phyloP scores from a whole-genome alignment of 2,797 vertebrate species.

The Myripristis jacobus region DNA sequence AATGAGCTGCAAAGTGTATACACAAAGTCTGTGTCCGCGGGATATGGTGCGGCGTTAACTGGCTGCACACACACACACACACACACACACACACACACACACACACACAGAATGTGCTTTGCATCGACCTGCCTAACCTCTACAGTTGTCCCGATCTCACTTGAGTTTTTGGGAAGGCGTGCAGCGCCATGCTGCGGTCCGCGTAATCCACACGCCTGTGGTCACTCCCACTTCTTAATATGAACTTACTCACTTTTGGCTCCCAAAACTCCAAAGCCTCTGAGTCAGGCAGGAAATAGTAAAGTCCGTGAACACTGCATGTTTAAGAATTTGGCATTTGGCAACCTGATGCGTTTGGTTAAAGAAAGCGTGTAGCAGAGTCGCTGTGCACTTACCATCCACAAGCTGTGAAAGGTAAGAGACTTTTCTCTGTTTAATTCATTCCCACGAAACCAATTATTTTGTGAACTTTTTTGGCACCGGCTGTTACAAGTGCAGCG shows the following conservation, averaged over 20 bases:
- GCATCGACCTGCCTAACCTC: too few relatives aligned
- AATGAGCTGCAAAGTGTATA: too few relatives aligned
- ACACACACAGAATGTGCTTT: too few relatives aligned
- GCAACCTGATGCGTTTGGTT: background rate
- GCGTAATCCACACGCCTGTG: too few relatives aligned
- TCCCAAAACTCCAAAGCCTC: background rate
- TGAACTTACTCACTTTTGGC: conserved; percentile 24
- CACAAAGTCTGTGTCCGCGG: too few relatives aligned
- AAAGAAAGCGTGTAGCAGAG: background rate
- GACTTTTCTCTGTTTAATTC: background rate
- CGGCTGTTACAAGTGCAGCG: background rate
- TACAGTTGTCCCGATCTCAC: too few relatives aligned
- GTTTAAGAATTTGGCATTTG: background rate
- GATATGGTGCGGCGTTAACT: too few relatives aligned
- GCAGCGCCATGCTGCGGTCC: too few relatives aligned
- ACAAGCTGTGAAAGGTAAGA: conserved; percentile 31
- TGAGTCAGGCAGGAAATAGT: background rate
- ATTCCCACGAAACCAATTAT: conserved; percentile 3
- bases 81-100: too few relatives aligned
- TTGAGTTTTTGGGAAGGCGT: too few relatives aligned
- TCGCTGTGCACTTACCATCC: background rate
- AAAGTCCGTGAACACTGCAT: background rate
- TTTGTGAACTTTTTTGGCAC: background rate
- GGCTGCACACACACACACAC: too few relatives aligned
- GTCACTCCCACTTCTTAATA: conserved; percentile 31